Conservation (phyloP, 2,888 invertebrate genomes). For the Leptopilina syphax region DNA sequence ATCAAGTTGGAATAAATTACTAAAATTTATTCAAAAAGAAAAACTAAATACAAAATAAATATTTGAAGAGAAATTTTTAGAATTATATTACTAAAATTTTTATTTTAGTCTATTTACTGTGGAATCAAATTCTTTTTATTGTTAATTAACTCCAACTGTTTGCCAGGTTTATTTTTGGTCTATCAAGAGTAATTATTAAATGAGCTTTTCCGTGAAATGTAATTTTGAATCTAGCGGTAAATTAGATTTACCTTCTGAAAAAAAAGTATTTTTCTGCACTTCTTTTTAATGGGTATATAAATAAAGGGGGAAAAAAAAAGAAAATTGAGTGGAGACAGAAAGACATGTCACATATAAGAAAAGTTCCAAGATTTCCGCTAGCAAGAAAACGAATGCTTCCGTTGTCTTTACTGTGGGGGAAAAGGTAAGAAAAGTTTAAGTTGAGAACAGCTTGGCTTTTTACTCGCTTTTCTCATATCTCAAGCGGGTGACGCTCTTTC, state of each 20-base stretch:
- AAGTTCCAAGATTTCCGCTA: constrained; percentile 29
- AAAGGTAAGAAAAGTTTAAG: constrained; percentile 37
- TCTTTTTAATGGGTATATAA: background rate
- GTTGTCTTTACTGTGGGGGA: background rate
- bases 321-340: constrained; percentile 28
- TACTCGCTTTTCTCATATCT: constrained; percentile 14
- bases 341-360: constrained; percentile 33
- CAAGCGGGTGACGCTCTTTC: background rate
- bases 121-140: background rate
- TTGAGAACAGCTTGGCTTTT: background rate
- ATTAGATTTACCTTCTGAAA: background rate
- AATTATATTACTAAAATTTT: too few relatives aligned
- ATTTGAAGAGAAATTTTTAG: too few relatives aligned
- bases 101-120: too few relatives aligned
- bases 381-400: constrained; percentile 36
- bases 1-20: too few relatives aligned
- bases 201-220: background rate
- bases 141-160: background rate
- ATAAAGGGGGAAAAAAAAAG: constrained; percentile 5
- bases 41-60: too few relatives aligned
- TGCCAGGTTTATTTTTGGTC: background rate
- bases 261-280: constrained; percentile 13
- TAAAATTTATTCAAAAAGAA: too few relatives aligned
- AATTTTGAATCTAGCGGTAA: background rate
- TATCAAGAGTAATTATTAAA: constrained; percentile 4